A percentile compares a stretch with the other conserved stretches of the same genome.
Conservation (phyloP, 2,888 invertebrate genomes). For the Lepidochitona cinerea region DNA sequence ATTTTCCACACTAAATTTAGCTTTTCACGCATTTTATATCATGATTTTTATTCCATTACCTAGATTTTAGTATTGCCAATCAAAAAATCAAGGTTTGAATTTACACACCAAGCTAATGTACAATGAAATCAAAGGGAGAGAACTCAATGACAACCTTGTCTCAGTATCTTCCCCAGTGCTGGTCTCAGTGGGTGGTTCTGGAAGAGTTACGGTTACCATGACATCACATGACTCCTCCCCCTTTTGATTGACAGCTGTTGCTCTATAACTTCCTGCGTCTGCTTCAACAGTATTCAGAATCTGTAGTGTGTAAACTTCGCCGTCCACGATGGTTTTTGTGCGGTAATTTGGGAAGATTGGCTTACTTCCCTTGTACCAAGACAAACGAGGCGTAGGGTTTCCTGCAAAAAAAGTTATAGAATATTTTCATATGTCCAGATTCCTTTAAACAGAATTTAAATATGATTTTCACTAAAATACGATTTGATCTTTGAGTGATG, state of each 20-base stretch:
- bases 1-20: no score
- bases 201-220: constrained; percentile 1
- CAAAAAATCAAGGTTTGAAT: no score
- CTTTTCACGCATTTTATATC: no score
- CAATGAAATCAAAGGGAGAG: no score
- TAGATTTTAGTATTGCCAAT: no score
- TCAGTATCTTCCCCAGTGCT: constrained; percentile 17
- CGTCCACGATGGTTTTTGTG: not conserved
- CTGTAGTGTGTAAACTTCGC: not conserved
- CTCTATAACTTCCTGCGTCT: constrained; percentile 29
- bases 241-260: constrained; percentile 27
- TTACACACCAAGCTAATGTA: no score
- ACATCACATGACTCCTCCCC: constrained; percentile 19
- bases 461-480: no score
- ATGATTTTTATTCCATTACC: no score
- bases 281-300: constrained; percentile 12
- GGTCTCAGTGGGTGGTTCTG: not conserved
- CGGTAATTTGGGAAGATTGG: not conserved
- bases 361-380: constrained; percentile 48
- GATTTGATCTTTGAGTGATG: no score
- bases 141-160: no score
- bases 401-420: constrained; percentile 25
- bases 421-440: no score
- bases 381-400: constrained; percentile 40
- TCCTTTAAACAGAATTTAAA: no score